Evolutionary conservation across 2,888 invertebrate genomes (phyloP).

Genomic region (Petrophora chlorosata): DNA sequence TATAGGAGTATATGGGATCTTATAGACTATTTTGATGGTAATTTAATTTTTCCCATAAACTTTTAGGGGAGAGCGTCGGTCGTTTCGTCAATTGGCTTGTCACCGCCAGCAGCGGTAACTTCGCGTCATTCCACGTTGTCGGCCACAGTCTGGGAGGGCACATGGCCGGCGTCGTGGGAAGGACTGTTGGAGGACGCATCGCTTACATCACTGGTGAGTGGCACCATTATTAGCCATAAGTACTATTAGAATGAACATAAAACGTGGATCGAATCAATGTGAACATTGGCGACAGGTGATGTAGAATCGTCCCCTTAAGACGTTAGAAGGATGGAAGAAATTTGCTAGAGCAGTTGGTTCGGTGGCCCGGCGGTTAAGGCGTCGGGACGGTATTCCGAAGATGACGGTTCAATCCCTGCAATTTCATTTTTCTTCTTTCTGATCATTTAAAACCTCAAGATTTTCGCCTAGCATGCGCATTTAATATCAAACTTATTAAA

Average conservation of each 20-base stretch:
- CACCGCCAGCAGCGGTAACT: slow-evolving; percentile 37
- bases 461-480: no score
- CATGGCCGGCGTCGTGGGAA: slow-evolving; percentile 48
- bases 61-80: slow-evolving; percentile 48
- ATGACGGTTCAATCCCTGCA: no score
- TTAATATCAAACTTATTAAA: no score
- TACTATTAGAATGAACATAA: not conserved
- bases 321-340: no score
- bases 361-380: no score
- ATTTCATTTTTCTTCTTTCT: no score
- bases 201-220: slow-evolving; percentile 50
- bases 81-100: slow-evolving; percentile 53
- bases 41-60: not conserved
- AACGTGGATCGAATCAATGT: not conserved
- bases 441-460: no score
- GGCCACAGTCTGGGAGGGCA: slow-evolving; percentile 57
- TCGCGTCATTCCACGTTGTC: slow-evolving; percentile 47
- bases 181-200: slow-evolving; percentile 40
- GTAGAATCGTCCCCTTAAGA: not conserved
- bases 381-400: no score
- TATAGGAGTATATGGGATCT: not conserved
- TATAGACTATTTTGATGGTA: not conserved
- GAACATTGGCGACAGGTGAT: no score
- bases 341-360: no score
- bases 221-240: not conserved